Evolutionary conservation across 1,140 invertebrate species (phyloP), one percentile per base, ranked within the genome.

Genomic region (Hydropsyche tenuis): DNA sequence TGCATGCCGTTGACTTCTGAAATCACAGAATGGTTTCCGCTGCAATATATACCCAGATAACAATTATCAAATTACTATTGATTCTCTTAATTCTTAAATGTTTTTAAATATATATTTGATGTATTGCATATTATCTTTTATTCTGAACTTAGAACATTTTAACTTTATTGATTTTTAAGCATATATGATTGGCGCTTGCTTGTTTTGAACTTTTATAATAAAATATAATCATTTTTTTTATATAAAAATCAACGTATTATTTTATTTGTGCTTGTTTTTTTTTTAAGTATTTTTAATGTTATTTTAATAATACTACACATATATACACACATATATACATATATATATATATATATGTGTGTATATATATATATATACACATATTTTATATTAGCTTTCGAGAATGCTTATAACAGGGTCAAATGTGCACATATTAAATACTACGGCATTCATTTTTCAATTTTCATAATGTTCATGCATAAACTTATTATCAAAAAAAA

Each of bases 21-120:
- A 84, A 91, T 89, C 7, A 88, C 89, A 3, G 90, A 92, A 74
- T 95, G 93, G 92, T 93, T 93, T 83, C 87, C 91, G 12, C 81
- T 96, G 45, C 88, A 85, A 60, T 86, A 87, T 72, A 84, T 88
- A 77, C 83, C 86, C 1, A 83, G 87, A 68, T 68, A 48, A 68
- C 56, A 60, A 25, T 60, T 60, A 25, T 22, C 23, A 3, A 60
- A 60, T 25, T 60, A 12, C 25, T 60, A 23, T 14, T 7, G 12
- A 23, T 60, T 12, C 18, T 25, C 7, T 9, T 14, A 25, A 60
- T n/a, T n/a, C n/a, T n/a, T n/a, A n/a, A n/a, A n/a, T n/a, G n/a
- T n/a, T n/a, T n/a, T n/a, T n/a, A n/a, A n/a, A n/a, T n/a, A n/a
- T n/a, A n/a, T n/a, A n/a, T n/a, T n/a, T n/a, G n/a, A n/a, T n/a